A percentile compares a stretch with the other conserved stretches of the same genome.
These are phyloP conservation scores for Lordiphosa clarofinis DNA, from an alignment of 1,140 invertebrate genomes.

Conservation along the genomic window DNA sequence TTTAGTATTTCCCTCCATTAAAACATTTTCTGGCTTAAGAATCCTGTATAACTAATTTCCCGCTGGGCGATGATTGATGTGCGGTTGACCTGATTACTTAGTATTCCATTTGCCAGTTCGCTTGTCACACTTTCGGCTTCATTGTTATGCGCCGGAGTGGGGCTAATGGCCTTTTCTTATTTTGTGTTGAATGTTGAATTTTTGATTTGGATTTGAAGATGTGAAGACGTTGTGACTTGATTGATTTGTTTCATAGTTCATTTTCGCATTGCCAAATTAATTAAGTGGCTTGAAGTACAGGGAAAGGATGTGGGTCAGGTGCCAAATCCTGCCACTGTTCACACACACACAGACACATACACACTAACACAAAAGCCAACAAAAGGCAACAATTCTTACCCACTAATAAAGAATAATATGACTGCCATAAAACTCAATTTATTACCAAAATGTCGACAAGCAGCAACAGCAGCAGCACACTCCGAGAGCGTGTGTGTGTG, in stretches of 20 bases:
- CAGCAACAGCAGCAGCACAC: conserved; percentile 21
- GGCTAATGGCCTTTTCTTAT: conserved; percentile 7
- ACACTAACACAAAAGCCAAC: conserved; percentile 66
- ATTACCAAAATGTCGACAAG: conserved; percentile 76
- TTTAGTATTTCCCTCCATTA: too few relatives aligned
- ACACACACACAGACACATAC: conserved; percentile 31
- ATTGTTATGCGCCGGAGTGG: too few relatives aligned
- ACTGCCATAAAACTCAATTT: conserved; percentile 77
- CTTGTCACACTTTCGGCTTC: too few relatives aligned
- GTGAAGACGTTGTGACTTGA: conserved; percentile 28
- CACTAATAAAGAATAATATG: conserved; percentile 78
- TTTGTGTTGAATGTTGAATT: conserved; percentile 50
- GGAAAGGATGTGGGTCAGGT: conserved; percentile 8
- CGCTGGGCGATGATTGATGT: background rate
- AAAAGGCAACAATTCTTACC: conserved; percentile 75
- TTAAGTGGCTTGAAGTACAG: conserved; percentile 35
- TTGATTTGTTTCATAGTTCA: conserved; percentile 40
- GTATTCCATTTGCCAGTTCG: conserved; percentile 4
- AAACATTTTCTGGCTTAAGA: too few relatives aligned
- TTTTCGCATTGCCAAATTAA: conserved; percentile 44
- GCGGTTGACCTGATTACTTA: conserved; percentile 25
- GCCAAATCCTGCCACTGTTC: background rate
- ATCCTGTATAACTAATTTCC: too few relatives aligned
- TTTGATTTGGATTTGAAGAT: conserved; percentile 31
- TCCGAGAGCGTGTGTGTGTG: conserved; percentile 41